Evolutionary conservation across 2,797 vertebrate species (phyloP), one percentile per base, ranked within the genome.

Genomic region (Phaenicophaeus curvirostris): DNA sequence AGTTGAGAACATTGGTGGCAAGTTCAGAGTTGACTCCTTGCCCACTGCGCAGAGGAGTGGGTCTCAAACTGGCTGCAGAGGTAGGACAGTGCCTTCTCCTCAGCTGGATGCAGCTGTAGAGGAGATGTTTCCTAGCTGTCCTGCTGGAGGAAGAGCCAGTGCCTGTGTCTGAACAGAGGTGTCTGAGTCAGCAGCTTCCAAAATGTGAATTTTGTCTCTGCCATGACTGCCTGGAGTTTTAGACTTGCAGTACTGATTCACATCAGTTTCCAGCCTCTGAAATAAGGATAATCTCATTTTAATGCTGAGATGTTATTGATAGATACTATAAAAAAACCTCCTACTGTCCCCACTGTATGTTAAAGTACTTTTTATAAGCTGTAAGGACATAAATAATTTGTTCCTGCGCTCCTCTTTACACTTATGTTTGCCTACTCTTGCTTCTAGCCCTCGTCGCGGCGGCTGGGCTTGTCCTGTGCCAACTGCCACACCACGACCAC

Each of bases 401-500:
- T 50, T 78, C 13, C 61, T 44, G 48, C 51, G 76, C 1, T 0
- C 50, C 48, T 77, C 48, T 21, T 93, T 3, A 92, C 3, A 3
- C 41, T 57, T 13, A 6, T 78, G 31, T 89, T 81, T 84, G 79
- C 79, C 89, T 93, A 9, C 18, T 33, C 62, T 97, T 94, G 63
- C 81, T 83, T 84, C 35, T 81, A 99, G 99, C 99, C 99, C 23
- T 99, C 99, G 2, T 99, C 99, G 27, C 98, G 99, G 80, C 98
- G 99, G 89, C 98, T 99, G 93, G 99, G 99, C 66, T 96, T 99
- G 95, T 99, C 99, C 71, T 99, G 99, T 96, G 99, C 99, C 51
- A 99, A 99, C 94, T 99, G 99, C 96, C 99, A 99, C 91, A 99
- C 99, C 79, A 99, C 99, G 78, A 99, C 99, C 51, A 99, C 99